These are phyloP conservation scores for Ramphastos sulfuratus DNA, from an alignment of 2,113 vertebrate species.

Conservation along the genomic window DNA sequence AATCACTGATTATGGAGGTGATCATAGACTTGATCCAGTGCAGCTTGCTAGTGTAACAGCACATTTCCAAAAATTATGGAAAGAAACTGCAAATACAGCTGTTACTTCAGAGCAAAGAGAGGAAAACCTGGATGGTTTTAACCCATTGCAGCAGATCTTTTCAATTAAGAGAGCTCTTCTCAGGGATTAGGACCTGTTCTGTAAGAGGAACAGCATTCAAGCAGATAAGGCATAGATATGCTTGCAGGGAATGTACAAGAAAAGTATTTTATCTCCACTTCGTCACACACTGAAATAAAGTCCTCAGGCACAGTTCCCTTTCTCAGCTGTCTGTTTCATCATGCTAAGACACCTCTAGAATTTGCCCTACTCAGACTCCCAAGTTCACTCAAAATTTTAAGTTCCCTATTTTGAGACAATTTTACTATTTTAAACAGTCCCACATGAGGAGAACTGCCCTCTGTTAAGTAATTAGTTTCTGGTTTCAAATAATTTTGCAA, in stretches of 20 bases:
- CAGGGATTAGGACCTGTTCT: neutral
- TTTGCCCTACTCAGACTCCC: neutral
- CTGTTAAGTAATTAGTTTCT: neutral
- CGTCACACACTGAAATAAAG: neutral
- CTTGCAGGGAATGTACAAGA: neutral
- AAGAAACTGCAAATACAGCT: neutral
- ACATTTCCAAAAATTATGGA: neutral
- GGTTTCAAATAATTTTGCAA: neutral
- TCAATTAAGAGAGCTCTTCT: neutral
- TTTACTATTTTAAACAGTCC: neutral
- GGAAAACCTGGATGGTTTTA: neutral
- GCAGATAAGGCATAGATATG: neutral
- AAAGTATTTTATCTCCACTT: neutral
- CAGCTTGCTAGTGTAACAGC: neutral
- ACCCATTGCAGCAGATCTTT: neutral
- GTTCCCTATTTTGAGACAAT: neutral
- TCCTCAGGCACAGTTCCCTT: neutral
- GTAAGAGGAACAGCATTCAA: neutral
- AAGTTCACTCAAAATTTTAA: neutral
- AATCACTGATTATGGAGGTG: neutral
- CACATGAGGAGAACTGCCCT: rapidly evolving
- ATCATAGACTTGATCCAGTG: neutral
- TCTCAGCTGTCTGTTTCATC: neutral
- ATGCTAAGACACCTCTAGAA: neutral
- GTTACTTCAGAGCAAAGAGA: neutral